Evolutionary conservation across 2,113 vertebrate genomes (phyloP).

Genomic region (Fregata magnificens): DNA sequence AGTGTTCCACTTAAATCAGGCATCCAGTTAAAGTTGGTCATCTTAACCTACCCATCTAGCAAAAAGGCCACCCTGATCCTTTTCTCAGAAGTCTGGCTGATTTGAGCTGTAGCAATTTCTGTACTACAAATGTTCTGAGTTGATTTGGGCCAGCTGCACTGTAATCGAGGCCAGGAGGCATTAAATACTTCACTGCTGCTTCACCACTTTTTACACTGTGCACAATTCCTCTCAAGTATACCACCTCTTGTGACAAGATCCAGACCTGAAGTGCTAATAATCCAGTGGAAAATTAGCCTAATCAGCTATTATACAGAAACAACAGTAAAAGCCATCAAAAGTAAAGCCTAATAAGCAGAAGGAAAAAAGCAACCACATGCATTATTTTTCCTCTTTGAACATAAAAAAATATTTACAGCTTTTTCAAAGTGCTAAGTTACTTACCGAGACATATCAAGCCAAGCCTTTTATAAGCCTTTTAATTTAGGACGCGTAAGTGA

Average conservation of each 20-base stretch:
- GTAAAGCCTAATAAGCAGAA: background rate
- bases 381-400: background rate
- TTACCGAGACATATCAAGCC: background rate
- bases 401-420: background rate
- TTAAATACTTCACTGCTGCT: constrained; percentile 11
- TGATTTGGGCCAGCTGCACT: background rate
- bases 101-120: background rate
- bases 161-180: background rate
- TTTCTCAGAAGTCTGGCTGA: background rate
- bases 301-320: background rate
- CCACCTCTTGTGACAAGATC: background rate
- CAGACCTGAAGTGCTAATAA: background rate
- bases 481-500: background rate
- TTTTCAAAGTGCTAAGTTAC: background rate
- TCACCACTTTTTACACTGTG: background rate
- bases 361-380: background rate
- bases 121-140: background rate
- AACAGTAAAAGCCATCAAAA: background rate
- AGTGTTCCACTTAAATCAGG: constrained; percentile 16
- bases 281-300: background rate
- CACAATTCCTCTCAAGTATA: background rate
- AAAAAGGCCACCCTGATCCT: background rate
- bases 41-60: background rate
- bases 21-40: background rate
- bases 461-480: background rate